Percentiles rank a stretch among this genome's conserved stretches.
Conservation (phyloP, 92 coral and sea anemone species). For the Parazoanthus swiftii region DNA sequence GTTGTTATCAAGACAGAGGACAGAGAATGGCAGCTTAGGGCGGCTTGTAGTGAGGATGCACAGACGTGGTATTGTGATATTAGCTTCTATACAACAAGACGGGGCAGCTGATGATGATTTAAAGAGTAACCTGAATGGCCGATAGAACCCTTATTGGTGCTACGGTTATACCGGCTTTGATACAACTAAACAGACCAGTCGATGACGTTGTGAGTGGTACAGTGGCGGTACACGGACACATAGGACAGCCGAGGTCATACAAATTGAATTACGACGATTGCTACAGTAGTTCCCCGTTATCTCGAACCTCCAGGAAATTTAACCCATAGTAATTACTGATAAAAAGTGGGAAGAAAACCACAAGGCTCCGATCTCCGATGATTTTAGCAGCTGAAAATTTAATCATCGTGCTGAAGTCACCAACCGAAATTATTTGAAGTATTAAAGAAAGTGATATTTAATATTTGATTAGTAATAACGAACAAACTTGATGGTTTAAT, state of each 20-base stretch:
- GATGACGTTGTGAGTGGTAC: not conserved
- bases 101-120: not conserved
- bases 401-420: not conserved
- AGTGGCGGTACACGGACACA: not conserved
- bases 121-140: too few species aligned
- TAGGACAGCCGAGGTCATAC: too few species aligned
- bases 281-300: too few species aligned
- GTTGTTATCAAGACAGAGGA: conserved; percentile 82
- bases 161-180: not conserved
- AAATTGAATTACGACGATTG: too few species aligned
- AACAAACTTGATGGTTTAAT: not conserved
- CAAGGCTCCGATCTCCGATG: too few species aligned
- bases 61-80: conserved; percentile 71
- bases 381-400: not conserved
- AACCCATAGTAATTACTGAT: too few species aligned
- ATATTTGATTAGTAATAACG: not conserved
- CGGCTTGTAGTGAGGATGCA: conserved; percentile 80
- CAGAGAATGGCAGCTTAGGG: conserved; percentile 77
- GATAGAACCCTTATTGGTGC: not conserved
- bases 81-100: conserved; percentile 68
- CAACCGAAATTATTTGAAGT: not conserved
- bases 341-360: not conserved
- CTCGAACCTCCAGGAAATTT: too few species aligned
- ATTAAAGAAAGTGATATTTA: not conserved
- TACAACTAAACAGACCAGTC: not conserved